Conservation (phyloP, 2,797 vertebrate genomes). For the Crypturellus tataupa region DNA sequence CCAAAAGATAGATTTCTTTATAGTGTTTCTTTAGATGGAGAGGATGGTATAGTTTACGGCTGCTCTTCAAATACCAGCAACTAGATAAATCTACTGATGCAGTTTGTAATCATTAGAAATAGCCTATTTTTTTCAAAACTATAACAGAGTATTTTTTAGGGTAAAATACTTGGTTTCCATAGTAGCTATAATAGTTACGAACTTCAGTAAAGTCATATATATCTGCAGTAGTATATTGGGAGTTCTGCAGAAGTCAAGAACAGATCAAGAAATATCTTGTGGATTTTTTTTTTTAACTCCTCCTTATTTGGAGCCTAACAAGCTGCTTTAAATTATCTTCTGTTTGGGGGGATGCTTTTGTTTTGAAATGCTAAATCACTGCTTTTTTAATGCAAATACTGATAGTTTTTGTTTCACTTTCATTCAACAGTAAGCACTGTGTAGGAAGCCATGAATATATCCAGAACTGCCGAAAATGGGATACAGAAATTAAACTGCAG, state of each 20-base stretch:
- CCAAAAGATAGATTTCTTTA: not conserved
- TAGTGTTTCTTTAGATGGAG: not conserved
- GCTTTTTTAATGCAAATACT: not conserved
- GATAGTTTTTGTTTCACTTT: not conserved
- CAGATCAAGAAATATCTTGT: accelerated
- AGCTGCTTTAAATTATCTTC: not conserved
- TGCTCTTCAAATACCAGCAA: not conserved
- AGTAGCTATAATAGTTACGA: not conserved
- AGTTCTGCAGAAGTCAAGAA: not conserved
- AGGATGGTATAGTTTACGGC: not conserved
- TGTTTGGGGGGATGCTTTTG: not conserved
- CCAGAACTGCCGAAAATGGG: conserved; percentile 98
- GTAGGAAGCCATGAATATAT: conserved; percentile 97
- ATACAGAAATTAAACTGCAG: conserved; percentile 94
- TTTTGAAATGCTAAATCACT: not conserved
- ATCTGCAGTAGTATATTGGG: not conserved
- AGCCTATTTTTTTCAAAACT: not conserved
- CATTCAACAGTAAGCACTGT: conserved; percentile 89
- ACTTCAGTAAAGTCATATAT: not conserved
- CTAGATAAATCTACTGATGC: not conserved
- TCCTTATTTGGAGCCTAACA: not conserved
- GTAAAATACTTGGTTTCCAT: not conserved
- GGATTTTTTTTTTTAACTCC: not conserved
- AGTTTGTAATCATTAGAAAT: not conserved
- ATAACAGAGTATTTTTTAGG: not conserved